Base-by-base conservation (phyloP, 2,797 vertebrate genomes). In the Anguilla marmorata region DNA sequence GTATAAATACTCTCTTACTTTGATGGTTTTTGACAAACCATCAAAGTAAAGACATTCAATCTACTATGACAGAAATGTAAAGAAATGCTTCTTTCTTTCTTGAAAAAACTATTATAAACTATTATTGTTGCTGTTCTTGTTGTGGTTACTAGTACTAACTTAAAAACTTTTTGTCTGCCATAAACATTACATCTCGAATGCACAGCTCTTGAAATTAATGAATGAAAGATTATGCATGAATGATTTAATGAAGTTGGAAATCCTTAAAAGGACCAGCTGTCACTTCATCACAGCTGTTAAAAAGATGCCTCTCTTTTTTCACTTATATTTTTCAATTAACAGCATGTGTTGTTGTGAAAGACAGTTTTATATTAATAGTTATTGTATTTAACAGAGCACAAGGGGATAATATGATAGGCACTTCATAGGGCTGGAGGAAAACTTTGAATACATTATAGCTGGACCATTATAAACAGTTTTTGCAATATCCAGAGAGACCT, bases 331-430 rank as follows among this genome's bases (percentile, higher is more conserved):
- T 11, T 4, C 30, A 30, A 74, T 74, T 74, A 74, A 33, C 30
- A 74, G 69, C 33, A 30, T 11, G 14, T 9, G 27, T 74, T 74
- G 27, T 74, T 30, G 69, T 30, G 69, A 74, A 37, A 33, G 30
- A 27, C 30, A 74, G 69, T 14, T 74, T 74, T 74, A 74, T 37
- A 33, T 30, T 30, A 30, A 74, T 76, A 33, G 21, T 76, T 41
- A 41, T 37, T 76, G 37, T 76, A 76, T 19, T 76, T 76, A 76
- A 76, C 72, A 37, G 72, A 33, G 33, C 72, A 76, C 33, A 76
- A 76, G 33, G 41, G 30, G 7, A 16, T 24, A 41, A 76, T 76
- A 76, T 76, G 72, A 41, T 14, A 76, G 11, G n/a, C n/a, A 30
- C 69, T 14, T 6, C 30, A 76, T 12, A 76, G 72, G 41, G 30